Evolutionary conservation across 2,797 vertebrate genomes (phyloP), one percentile per base, ranked within the genome.

Genomic region (Brotula barbata): DNA sequence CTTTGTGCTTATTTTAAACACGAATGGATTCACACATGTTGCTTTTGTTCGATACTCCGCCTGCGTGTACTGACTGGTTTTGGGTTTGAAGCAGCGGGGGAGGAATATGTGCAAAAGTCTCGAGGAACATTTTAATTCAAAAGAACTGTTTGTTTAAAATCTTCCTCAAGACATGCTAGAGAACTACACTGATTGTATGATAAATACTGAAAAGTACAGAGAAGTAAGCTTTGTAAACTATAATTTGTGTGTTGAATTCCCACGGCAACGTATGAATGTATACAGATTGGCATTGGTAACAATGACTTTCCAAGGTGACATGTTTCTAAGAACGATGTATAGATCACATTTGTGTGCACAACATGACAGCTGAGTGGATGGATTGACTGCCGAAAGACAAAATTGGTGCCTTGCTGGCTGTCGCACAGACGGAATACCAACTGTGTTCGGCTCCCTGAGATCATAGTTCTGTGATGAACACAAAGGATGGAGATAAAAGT

Each of bases 371-470:
- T 74, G 77, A 77, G 82, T 74, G 79, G 78, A 87, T 83, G 85
- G 78, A 82, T 83, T 85, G 80, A 87, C 85, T 88, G 83, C 83
- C 74, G 63, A 65, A 33, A 76, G 82, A 83, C 74, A 74, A 82
- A 76, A 84, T 81, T 87, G 77, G 75, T 77, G 78, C 84, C 80
- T 85, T 81, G 71, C 79, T 21, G 74, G 64, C 65, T 85, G 85
- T 87, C 83, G 80, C 81, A 83, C 83, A 41, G 68, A 36, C 86
- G 75, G 88, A 88, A 88, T 88, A 86, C 80, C 83, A 88, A 88
- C 81, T 55, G 77, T 19, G 58, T 59, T 64, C 56, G 64, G 63
- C 64, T 86, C 79, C 77, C 72, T 14, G 60, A 82, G 81, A 81
- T 81, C 64, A 67, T 73, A 60, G 64, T 64, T 69, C 58, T 78